phyloP scores from a whole-genome alignment of 2,888 invertebrate genomes.

The Sinohyriopsis cumingii region DNA sequence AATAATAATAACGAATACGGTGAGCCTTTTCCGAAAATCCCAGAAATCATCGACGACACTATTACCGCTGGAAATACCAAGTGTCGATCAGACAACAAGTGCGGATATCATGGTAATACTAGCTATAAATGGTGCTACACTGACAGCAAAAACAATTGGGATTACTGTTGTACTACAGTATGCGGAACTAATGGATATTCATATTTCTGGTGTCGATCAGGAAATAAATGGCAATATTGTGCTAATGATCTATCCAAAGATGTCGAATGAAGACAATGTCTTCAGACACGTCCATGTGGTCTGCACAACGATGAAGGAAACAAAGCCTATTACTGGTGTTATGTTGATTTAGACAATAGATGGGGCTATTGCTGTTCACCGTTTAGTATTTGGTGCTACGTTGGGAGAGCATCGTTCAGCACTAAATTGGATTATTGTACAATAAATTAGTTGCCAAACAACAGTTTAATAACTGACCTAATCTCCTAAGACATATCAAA shows the following conservation, averaged over 20 bases:
- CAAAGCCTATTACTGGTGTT: constrained; percentile 2
- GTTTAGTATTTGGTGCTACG: constrained; percentile 1
- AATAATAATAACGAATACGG: too few species aligned
- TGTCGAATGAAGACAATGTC: not conserved
- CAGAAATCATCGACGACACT: too few species aligned
- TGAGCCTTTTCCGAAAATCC: too few species aligned
- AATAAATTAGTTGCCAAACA: too few species aligned
- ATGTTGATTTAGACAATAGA: not conserved
- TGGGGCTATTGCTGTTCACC: constrained; percentile 6
- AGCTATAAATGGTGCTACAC: constrained; percentile 6
- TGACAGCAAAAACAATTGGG: constrained; percentile 8
- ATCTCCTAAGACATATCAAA: too few species aligned
- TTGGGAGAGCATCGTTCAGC: not conserved
- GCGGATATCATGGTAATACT: not conserved
- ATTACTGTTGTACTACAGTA: constrained; percentile 3
- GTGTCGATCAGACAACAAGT: not conserved
- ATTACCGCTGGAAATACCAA: constrained; percentile 6
- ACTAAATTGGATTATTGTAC: not conserved
- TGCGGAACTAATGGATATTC: not conserved
- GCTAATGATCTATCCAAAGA: too few species aligned
- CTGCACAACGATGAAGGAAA: constrained; percentile 3
- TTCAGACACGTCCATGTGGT: not conserved
- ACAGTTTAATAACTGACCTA: too few species aligned
- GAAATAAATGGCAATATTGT: too few species aligned
- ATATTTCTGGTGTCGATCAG: not conserved